Base-by-base conservation (phyloP, 2,888 invertebrate species). In the Protonemura montana region DNA sequence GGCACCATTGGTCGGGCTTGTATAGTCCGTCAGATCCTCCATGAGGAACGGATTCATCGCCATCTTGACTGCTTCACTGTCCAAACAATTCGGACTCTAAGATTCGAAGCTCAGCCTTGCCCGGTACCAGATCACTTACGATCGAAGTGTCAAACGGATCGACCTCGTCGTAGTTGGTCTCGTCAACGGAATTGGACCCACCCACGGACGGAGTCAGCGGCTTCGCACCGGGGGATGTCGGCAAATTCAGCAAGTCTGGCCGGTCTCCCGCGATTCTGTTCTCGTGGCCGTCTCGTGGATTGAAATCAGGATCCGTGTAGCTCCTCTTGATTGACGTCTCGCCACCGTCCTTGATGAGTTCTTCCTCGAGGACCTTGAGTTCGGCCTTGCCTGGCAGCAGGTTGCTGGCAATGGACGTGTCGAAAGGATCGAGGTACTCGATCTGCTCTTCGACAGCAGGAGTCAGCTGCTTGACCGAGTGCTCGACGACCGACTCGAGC, bases 101-200 rank as follows among this genome's bases (percentile, higher is more conserved):
- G 27, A 96, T 90, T 90, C 96, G 96, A 0, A 97, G 91, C 91
- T 97, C 97, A 0, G 96, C 94, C 90, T 94, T 94, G 0, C 97
- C 96, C 0, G 96, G 96, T 88, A 94, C 94, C 80, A 97, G 92
- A 89, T 95, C 94, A 84, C 93, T 93, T 0, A 96, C 96, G 89
- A 96, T 95, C 3, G 96, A 96, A 0, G 97, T 97, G 90, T 97
- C 97, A 89, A 97, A 97, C 0, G 97, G 97, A 92, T 97, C 97
- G 42, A 93, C 90, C 88, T 94, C 92, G 5, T 88, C 89, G 87
- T n/a, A 84, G 82, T 89, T 88, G 28, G 89, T 92, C 88, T 89
- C 92, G 90, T 89, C 92, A 89, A 90, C 89, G 87, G 88, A 89
- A 88, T 92, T 89, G 87, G 89, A 59, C 1, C 16, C 88, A 82